Evolutionary conservation across 2,113 vertebrate genomes (phyloP).

Genomic region (Gopherus evgoodei): DNA sequence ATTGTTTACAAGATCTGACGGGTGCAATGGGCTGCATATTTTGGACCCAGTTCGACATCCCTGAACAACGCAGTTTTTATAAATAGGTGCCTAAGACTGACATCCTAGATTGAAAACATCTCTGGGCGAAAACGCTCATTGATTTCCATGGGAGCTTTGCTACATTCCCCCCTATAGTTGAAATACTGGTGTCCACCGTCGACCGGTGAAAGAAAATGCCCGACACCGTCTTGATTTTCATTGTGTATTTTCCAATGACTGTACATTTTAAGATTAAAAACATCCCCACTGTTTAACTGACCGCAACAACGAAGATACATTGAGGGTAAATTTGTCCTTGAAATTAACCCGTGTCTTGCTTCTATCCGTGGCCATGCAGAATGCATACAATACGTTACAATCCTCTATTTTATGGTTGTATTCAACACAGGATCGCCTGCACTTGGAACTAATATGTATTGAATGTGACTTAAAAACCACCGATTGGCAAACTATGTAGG

Average conservation of each 20-base stretch:
- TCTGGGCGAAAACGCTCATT: background rate
- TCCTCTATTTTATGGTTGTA: background rate
- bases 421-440: constrained; percentile 34
- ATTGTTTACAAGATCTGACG: background rate
- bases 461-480: background rate
- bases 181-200: background rate
- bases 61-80: background rate
- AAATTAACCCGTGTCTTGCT: background rate
- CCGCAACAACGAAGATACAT: background rate
- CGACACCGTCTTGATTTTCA: background rate
- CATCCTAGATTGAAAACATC: background rate
- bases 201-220: background rate
- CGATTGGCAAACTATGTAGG: background rate
- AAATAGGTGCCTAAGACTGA: background rate
- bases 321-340: background rate
- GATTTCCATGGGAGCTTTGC: background rate
- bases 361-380: background rate
- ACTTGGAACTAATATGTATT: background rate
- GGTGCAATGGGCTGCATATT: background rate
- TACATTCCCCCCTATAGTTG: rapidly evolving
- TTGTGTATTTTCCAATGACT: background rate
- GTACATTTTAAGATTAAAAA: background rate
- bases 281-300: background rate
- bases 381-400: background rate
- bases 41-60: background rate